These are phyloP conservation scores for Amphiprion percula DNA, from an alignment of 2,113 vertebrate genomes.

Conservation along the genomic window DNA sequence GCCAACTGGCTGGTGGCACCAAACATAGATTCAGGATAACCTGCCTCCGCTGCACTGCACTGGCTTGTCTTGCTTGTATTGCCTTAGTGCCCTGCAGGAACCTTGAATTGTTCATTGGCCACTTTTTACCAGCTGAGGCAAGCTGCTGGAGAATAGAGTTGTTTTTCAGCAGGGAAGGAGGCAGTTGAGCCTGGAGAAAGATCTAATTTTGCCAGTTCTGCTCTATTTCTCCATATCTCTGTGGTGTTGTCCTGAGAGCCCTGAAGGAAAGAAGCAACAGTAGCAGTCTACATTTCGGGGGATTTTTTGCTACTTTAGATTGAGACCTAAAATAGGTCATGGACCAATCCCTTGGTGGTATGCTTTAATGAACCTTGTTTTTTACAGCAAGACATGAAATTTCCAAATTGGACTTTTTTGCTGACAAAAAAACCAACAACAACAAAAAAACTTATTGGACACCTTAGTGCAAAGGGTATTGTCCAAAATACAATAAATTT, in stretches of 20 bases:
- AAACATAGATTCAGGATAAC: constrained; percentile 36
- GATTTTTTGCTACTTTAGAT: constrained; percentile 38
- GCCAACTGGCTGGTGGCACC: constrained; percentile 52
- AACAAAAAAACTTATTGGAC: not conserved
- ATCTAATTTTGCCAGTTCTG: constrained; percentile 68
- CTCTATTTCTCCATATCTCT: constrained; percentile 67
- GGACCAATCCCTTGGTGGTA: constrained; percentile 25
- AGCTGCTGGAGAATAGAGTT: constrained; percentile 4
- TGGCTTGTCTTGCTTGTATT: constrained; percentile 6
- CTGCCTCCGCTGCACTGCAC: constrained; percentile 10
- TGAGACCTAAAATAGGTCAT: constrained; percentile 47
- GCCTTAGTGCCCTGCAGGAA: constrained; percentile 25
- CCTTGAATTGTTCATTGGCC: constrained; percentile 23
- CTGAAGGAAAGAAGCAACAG: constrained; percentile 24
- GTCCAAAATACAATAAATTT: constrained; percentile 5
- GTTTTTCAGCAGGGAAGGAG: constrained; percentile 43
- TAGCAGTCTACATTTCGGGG: constrained; percentile 24
- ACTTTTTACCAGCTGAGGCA: constrained; percentile 15
- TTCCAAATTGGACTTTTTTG: constrained; percentile 22
- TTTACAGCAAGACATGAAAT: constrained; percentile 28
- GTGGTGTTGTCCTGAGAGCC: constrained; percentile 54
- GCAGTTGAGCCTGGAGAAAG: constrained; percentile 54
- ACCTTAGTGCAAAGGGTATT: not conserved
- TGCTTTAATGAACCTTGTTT: constrained; percentile 49
- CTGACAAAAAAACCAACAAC: not conserved